Evolutionary conservation across 2,888 invertebrate genomes (phyloP), one percentile per base, ranked within the genome.

Genomic region (Lithophane semibrunnea): DNA sequence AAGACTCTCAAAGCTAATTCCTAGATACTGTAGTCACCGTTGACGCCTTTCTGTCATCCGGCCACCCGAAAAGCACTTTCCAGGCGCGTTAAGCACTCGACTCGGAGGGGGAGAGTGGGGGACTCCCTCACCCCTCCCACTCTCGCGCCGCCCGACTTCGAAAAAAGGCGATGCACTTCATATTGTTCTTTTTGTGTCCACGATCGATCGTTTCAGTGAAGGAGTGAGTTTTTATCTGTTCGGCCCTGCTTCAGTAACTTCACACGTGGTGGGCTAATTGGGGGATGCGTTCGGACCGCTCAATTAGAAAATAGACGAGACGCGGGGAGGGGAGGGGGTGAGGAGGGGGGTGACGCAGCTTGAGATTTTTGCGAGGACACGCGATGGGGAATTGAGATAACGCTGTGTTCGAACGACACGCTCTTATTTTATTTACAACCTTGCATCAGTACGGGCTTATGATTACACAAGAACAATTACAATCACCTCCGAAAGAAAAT

Each of bases 91-190:
- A 94, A 95, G 94, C 94, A 93, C 94, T 94, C 92, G 90, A 90
- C 85, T 87, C 85, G 89, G 87, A 89, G 81, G 87, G 90, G 88
- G 89, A 84, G 88, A 86, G 89, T 86, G 89, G 88, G 83, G 85
- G 69, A 71, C 78, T 16, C 83, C 86, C 85, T 89, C 91, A 84
- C 89, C 89, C 82, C 87, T 88, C 93, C 94, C 92, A 92, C 94
- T 92, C 90, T 90, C 93, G 87, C 90, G 89, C 87, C 91, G 88
- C 90, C 90, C 91, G 90, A 92, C 92, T 95, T 96, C 94, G 95
- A 96, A 96, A 96, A 96, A 96, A 96, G 96, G 96, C 96, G 95
- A 96, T 96, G 95, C 95, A 96, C 95, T 95, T 95, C 92, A 92
- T 93, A 96, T 95, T 96, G 96, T 96, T 95, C 96, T 94, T 96